Evolutionary conservation across 1,140 invertebrate species (phyloP), one percentile per base, ranked within the genome.

Genomic region (Papilio polyxenes): DNA sequence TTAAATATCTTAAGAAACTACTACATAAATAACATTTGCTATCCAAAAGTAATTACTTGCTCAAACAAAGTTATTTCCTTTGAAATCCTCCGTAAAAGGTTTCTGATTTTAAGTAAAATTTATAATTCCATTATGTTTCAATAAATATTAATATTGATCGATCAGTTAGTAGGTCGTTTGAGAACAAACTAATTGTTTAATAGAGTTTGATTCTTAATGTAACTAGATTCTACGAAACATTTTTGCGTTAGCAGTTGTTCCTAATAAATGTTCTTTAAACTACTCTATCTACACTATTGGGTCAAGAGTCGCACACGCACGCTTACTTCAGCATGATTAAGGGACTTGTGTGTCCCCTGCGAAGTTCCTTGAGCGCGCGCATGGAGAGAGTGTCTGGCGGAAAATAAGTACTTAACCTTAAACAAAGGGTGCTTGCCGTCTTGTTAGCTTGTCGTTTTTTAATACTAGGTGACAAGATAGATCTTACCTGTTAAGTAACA

Each of bases 401-500:
- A 44, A 44, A 44, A 44, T 44, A 31, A 31, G 23, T 31, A 31
- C 23, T 31, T 31, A 44, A 44, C 40, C 4, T 44, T 44, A 44
- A 44, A 44, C 40, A 44, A 44, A 44, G 40, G 1, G 40, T 2
- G 4, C 40, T 3, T 44, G 3, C 40, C 3, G 7, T 44, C 51
- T 10, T 53, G 51, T 53, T 53, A 53, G 7, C 2, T 53, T 53
- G 51, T 11, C 6, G 51, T 15, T 2, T 17, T 17, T 56, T 56
- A 56, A 56, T 2, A 56, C 1, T 17, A 17, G 6, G 3, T 17
- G 5, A 17, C 53, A 56, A 56, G 15, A 31, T 37, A 8, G 5
- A 40, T 3, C 82, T 94, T 91, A 96, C 96, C 97, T 31, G 97
- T 93, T 56, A 95, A 87, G 89, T 97, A 98, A 87, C 97, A 98